These are phyloP conservation scores for Stichopus horrens DNA, from an alignment of 53 echinoderm and acorn worm species.

Conservation along the genomic window DNA sequence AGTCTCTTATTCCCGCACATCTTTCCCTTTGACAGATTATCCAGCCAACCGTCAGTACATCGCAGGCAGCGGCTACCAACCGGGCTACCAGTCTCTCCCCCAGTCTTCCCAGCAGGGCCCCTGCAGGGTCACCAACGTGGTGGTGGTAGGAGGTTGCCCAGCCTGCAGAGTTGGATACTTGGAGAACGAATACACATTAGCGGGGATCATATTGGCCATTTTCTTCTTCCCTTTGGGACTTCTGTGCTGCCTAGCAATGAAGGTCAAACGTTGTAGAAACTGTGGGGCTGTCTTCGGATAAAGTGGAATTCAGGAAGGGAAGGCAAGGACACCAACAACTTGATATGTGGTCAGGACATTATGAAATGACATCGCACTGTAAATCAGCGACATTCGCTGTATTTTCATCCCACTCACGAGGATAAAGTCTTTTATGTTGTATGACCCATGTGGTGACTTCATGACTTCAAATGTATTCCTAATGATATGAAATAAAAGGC, in stretches of 20 bases:
- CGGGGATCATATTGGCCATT: conserved; percentile 44
- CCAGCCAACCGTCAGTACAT: conserved; percentile 26
- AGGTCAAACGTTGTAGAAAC: conserved; percentile 39
- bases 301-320: background rate
- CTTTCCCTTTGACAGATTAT: conserved; percentile 24
- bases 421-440: too few relatives aligned
- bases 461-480: too few relatives aligned
- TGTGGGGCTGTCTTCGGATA: conserved; percentile 54
- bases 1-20: background rate
- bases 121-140: conserved; percentile 55
- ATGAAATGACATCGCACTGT: too few relatives aligned
- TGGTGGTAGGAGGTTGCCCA: conserved; percentile 58
- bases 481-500: too few relatives aligned
- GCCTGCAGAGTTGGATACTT: conserved; percentile 58
- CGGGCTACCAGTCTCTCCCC: conserved; percentile 46
- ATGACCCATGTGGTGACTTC: too few relatives aligned
- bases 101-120: background rate
- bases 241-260: conserved; percentile 52
- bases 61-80: conserved; percentile 39
- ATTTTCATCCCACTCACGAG: too few relatives aligned
- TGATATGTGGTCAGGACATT: too few relatives aligned
- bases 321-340: too few relatives aligned
- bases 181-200: conserved; percentile 51
- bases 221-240: conserved; percentile 53
- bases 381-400: too few relatives aligned